Evolutionary conservation across 2,797 vertebrate species (phyloP).

Genomic region (Mormyrops boulengeri): DNA sequence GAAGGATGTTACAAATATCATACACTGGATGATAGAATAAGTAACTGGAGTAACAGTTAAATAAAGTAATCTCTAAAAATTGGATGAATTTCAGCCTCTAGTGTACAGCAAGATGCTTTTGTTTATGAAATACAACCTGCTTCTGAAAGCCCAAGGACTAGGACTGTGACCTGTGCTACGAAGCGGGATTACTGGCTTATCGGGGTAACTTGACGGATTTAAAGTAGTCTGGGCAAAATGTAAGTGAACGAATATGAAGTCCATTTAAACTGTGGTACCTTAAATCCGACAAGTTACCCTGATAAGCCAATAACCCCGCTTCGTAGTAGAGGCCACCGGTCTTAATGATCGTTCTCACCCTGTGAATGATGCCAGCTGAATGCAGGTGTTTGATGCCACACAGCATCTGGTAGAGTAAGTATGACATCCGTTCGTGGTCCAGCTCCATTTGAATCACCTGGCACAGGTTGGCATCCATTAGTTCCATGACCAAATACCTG

Average conservation of each 20-base stretch:
- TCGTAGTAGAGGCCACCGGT: too few relatives aligned
- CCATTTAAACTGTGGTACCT: too few relatives aligned
- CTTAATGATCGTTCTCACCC: slow-evolving; percentile 65
- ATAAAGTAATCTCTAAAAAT: not conserved
- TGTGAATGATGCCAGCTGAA: slow-evolving; percentile 97
- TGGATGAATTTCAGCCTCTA: not conserved
- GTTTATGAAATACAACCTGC: not conserved
- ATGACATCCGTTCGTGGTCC: slow-evolving; percentile 98
- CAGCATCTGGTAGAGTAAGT: slow-evolving; percentile 97
- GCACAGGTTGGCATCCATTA: slow-evolving; percentile 99
- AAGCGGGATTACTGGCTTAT: too few relatives aligned
- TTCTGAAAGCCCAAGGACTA: not conserved
- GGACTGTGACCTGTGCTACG: not conserved
- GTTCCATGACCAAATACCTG: slow-evolving; percentile 97
- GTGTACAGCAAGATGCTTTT: not conserved
- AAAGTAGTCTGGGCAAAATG: too few relatives aligned
- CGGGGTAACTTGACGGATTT: too few relatives aligned
- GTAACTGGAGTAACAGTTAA: not conserved
- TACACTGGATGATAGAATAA: not conserved
- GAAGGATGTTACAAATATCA: not conserved
- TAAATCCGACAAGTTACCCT: too few relatives aligned
- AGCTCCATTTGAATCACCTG: slow-evolving; percentile 99
- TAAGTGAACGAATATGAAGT: too few relatives aligned
- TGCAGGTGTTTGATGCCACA: slow-evolving; percentile 99
- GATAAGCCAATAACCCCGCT: too few relatives aligned